Evolutionary conservation across 2,113 vertebrate genomes (phyloP).

Genomic region (Tragelaphus imberbis): DNA sequence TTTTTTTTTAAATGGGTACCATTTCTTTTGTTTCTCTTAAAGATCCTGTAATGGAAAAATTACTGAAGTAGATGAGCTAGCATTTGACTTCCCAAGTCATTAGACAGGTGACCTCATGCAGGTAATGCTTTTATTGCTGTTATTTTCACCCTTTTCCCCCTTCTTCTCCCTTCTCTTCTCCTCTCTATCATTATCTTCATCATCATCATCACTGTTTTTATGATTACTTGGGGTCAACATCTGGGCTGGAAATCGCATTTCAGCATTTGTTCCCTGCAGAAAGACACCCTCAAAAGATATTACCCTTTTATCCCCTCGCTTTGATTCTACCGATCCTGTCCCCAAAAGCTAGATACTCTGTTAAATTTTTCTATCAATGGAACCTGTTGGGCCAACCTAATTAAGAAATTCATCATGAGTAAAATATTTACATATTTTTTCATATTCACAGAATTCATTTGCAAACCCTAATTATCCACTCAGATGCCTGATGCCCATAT

Average conservation of each 20-base stretch:
- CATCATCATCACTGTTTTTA: background rate
- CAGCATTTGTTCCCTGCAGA: background rate
- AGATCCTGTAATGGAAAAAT: background rate
- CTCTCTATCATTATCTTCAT: background rate
- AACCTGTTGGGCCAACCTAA: background rate
- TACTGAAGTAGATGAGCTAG: background rate
- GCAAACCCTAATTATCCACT: constrained; percentile 49
- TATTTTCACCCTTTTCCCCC: background rate
- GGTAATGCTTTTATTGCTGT: background rate
- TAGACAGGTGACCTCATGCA: background rate
- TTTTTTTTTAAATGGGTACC: background rate
- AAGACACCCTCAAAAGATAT: background rate
- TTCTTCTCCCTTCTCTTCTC: background rate
- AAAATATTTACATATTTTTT: constrained; percentile 2
- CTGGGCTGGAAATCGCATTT: background rate
- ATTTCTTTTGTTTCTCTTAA: background rate
- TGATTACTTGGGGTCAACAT: background rate
- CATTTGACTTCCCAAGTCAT: background rate
- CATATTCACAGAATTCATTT: constrained; percentile 63
- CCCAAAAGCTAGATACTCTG: background rate
- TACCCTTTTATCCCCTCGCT: background rate
- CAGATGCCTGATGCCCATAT: constrained; percentile 19
- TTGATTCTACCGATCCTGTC: background rate
- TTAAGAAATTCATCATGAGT: constrained; percentile 30
- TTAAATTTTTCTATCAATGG: background rate